Evolutionary conservation across 2,888 invertebrate species (phyloP).

Genomic region (Scaptomyza tumidula): DNA sequence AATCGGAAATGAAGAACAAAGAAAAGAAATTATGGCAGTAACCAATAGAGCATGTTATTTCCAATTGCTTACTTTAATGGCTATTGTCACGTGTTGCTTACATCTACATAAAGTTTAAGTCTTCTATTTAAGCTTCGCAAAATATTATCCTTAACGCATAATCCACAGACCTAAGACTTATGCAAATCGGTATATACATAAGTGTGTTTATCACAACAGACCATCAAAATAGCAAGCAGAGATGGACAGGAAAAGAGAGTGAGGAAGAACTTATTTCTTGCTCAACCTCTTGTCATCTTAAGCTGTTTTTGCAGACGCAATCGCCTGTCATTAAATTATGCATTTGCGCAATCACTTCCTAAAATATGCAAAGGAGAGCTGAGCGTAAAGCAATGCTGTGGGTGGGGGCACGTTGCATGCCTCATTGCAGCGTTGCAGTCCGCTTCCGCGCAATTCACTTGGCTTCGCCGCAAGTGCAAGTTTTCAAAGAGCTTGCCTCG

Average conservation of each 20-base stretch:
- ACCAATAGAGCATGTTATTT: neutral
- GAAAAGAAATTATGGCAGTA: neutral
- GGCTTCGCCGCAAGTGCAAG: constrained; percentile 35
- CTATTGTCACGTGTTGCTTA: neutral
- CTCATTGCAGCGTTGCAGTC: constrained; percentile 56
- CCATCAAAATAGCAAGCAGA: constrained; percentile 28
- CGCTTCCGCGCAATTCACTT: constrained; percentile 45
- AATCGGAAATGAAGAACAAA: neutral
- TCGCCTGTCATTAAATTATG: constrained; percentile 78
- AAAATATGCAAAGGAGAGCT: constrained; percentile 64
- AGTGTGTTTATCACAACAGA: constrained; percentile 10
- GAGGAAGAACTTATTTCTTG: neutral
- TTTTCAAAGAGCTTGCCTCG: constrained; percentile 59
- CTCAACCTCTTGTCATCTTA: neutral
- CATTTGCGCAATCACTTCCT: constrained; percentile 79
- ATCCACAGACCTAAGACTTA: neutral
- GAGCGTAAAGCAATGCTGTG: neutral
- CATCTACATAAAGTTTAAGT: neutral
- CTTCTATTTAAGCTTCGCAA: neutral
- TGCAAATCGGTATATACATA: neutral
- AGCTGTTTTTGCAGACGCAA: constrained; percentile 45
- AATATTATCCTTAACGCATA: neutral
- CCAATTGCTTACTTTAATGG: neutral
- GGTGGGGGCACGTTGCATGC: constrained; percentile 47
- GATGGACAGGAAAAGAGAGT: neutral